Evolutionary conservation across 2,888 invertebrate species (phyloP).

Genomic region (Ormyrus rosae): DNA sequence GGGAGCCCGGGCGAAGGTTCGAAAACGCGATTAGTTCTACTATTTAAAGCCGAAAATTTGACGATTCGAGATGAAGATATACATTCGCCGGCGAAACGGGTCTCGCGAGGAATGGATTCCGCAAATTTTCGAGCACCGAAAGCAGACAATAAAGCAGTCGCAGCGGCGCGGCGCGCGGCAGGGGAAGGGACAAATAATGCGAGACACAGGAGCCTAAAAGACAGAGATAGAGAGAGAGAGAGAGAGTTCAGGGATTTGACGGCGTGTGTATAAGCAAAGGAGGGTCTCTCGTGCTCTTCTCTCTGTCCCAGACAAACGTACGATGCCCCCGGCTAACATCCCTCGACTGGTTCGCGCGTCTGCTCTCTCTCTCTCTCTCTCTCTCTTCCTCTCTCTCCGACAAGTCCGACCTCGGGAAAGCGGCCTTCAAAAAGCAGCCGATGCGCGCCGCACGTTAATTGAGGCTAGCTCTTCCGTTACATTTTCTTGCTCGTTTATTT

Average conservation of each 20-base stretch:
- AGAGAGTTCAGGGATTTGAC: constrained; percentile 9
- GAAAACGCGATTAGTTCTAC: no score
- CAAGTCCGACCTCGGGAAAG: constrained; percentile 31
- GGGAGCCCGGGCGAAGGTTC: background rate
- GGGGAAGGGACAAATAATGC: no score
- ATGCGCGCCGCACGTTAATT: constrained; percentile 39
- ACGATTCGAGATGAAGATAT: no score
- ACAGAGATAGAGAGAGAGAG: background rate
- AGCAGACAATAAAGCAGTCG: no score
- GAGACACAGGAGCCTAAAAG: no score
- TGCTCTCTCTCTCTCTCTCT: constrained; percentile 6
- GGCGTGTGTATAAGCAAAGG: background rate
- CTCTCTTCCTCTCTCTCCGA: background rate
- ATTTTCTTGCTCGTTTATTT: constrained; percentile 53
- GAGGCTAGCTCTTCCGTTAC: constrained; percentile 48
- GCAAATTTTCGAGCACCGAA: no score
- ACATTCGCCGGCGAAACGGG: no score
- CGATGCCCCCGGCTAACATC: constrained; percentile 48
- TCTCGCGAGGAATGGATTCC: no score
- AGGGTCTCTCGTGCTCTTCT: background rate
- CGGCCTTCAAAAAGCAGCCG: constrained; percentile 50
- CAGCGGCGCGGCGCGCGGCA: no score
- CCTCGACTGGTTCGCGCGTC: constrained; percentile 1
- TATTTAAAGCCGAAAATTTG: no score
- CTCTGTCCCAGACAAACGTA: constrained; percentile 40